Percentiles rank a stretch among this genome's conserved stretches.
These are phyloP conservation scores for Drosophila subobscura DNA, from an alignment of 1,140 invertebrate genomes.

Conservation along the genomic window DNA sequence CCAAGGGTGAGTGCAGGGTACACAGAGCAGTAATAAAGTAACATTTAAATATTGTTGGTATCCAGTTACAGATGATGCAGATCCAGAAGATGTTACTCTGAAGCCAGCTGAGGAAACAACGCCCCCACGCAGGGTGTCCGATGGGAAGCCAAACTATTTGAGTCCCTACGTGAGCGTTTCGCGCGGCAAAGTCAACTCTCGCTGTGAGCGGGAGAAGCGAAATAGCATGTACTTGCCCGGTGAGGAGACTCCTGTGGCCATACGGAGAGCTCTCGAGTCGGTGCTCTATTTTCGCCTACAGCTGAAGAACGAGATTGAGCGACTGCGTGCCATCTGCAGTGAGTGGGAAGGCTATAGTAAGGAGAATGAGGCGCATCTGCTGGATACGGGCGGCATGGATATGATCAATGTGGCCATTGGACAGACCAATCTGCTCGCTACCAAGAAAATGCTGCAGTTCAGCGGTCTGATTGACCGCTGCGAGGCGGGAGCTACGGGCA, in stretches of 20 bases:
- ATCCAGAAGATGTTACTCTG: background rate
- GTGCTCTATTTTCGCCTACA: constrained; percentile 85
- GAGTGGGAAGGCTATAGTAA: constrained; percentile 84
- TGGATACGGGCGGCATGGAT: constrained; percentile 82
- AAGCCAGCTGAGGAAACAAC: constrained; percentile 18
- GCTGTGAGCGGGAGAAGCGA: constrained; percentile 83
- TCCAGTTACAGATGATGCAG: background rate
- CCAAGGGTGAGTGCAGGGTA: constrained; percentile 6
- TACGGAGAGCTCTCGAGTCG: constrained; percentile 84
- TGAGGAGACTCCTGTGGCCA: constrained; percentile 29
- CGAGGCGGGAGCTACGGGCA: constrained; percentile 82
- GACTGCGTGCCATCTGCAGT: constrained; percentile 83
- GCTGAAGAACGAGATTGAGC: constrained; percentile 84
- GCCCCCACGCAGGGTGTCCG: constrained; percentile 16
- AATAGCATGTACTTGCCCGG: constrained; percentile 72
- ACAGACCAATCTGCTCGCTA: constrained; percentile 87
- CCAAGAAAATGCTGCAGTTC: constrained; percentile 89
- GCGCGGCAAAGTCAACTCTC: constrained; percentile 84
- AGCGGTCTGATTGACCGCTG: constrained; percentile 86
- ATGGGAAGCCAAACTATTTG: constrained; percentile 54
- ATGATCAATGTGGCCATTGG: constrained; percentile 88
- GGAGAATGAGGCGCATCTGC: constrained; percentile 40
- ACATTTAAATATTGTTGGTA: background rate
- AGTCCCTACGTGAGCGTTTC: constrained; percentile 81
- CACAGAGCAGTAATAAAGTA: too few relatives aligned